Percentiles rank a stretch among this genome's conserved stretches.
These are phyloP conservation scores for Toxotes jaculatrix DNA, from an alignment of 2,113 vertebrate species.

Conservation along the genomic window DNA sequence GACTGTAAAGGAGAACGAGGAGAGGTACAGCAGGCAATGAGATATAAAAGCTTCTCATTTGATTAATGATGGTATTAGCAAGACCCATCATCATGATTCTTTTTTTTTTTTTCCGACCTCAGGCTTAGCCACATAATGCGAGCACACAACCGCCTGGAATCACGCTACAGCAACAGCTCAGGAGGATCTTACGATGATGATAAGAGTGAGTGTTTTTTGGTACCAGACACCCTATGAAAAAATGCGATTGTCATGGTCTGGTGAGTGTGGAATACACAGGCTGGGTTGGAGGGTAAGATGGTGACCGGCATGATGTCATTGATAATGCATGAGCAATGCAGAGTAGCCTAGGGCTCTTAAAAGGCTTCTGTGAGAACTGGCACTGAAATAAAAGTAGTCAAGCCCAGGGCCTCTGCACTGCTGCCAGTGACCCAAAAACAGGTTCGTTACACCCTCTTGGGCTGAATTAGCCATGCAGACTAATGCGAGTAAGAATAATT, in stretches of 20 bases:
- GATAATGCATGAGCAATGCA: slow-evolving; percentile 67
- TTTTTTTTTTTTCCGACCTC: slow-evolving; percentile 28
- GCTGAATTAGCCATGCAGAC: background rate
- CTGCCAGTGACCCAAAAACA: slow-evolving; percentile 55
- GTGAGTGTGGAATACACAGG: slow-evolving; percentile 27
- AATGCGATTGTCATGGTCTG: slow-evolving; percentile 30
- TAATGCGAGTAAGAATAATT: slow-evolving; percentile 9
- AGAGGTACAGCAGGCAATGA: slow-evolving; percentile 85
- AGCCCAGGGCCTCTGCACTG: slow-evolving; percentile 18
- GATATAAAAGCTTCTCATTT: background rate
- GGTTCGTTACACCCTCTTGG: slow-evolving; percentile 29
- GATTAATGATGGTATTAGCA: background rate
- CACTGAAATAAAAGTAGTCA: slow-evolving; percentile 53
- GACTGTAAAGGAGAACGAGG: slow-evolving; percentile 89
- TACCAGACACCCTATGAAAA: background rate
- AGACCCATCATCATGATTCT: background rate
- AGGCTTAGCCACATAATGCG: slow-evolving; percentile 83
- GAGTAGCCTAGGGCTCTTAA: slow-evolving; percentile 46
- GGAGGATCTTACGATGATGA: slow-evolving; percentile 98
- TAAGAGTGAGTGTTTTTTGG: slow-evolving; percentile 89
- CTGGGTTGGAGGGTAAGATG: slow-evolving; percentile 32
- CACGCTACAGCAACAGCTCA: slow-evolving; percentile 97
- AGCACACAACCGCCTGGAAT: slow-evolving; percentile 94
- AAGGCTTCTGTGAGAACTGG: slow-evolving; percentile 66
- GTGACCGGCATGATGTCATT: slow-evolving; percentile 39